Evolutionary conservation across 2,113 vertebrate species (phyloP), one percentile per base, ranked within the genome.

Genomic region (Bungarus multicinctus): DNA sequence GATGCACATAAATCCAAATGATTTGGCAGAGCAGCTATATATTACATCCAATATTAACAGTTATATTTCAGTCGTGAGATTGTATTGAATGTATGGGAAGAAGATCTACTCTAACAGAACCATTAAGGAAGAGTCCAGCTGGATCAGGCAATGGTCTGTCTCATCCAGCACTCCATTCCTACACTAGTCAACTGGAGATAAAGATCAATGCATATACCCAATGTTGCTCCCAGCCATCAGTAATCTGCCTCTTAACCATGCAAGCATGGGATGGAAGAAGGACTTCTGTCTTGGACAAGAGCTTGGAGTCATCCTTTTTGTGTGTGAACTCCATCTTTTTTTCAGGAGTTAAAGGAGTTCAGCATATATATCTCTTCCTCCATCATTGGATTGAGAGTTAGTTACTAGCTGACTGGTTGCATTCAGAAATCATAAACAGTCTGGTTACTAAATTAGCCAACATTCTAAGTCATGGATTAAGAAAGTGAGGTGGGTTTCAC

Each of bases 1-100:
- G 94, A 23, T 95, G 94, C 91, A 95, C 93, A 92, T 95, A 97
- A 96, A 95, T 95, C 85, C 87, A 96, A 93, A 94, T 91, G 93
- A 97, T 95, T 94, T 87, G 92, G 87, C 87, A 95, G 95, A 93
- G 93, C 95, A 96, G 94, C 91, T 93, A 85, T 89, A 94, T 95
- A 54, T 91, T 97, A 87, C 54, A 92, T 96, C 95, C 95, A 58
- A 95, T 60, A 94, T 94, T 47, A 95, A 1, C 86, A 96, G 87
- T 52, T 93, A 52, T 88, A 94, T 27, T 93, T 94, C 39, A 57
- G 90, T 95, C 91, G 96, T 94, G 89, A 85, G 89, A 89, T 55
- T 58, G 25, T 50, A 10, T 47, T 4, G 3, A 64, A 88, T 94
- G 30, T 85, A 89, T 20, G 39, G 92, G 30, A 0, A 92, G 57